Evolutionary conservation across 2,797 vertebrate species (phyloP).

Genomic region (Pipistrellus nathusii): DNA sequence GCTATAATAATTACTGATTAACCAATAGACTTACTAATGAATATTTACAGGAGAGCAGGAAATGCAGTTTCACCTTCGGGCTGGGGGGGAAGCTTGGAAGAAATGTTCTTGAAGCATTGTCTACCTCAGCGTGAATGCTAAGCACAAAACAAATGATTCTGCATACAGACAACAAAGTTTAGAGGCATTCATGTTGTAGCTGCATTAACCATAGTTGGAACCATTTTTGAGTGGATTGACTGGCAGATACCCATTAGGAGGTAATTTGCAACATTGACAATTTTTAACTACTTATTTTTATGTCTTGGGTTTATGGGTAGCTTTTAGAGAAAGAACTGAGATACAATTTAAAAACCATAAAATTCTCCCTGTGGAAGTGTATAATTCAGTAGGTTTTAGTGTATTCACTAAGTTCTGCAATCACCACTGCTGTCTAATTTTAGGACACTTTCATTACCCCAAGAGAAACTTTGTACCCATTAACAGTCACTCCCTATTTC

Average conservation of each 20-base stretch:
- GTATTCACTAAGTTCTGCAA: neutral
- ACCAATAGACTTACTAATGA: neutral
- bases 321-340: constrained; percentile 30
- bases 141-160: neutral
- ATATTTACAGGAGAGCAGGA: neutral
- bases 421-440: neutral
- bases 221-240: neutral
- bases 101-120: neutral
- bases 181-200: neutral
- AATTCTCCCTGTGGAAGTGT: neutral
- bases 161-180: neutral
- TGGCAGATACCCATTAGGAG: neutral
- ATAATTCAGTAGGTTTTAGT: neutral
- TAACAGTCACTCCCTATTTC: neutral
- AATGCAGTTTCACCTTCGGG: neutral
- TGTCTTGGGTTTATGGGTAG: neutral
- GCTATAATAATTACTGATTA: constrained; percentile 29
- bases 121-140: neutral
- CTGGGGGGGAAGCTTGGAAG: neutral
- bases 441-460: neutral
- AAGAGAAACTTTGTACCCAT: neutral
- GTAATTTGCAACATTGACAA: neutral
- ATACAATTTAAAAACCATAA: neutral
- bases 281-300: constrained; percentile 12
- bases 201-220: neutral